Conservation (phyloP, 2,113 vertebrate genomes). For the Archilochus colubris region DNA sequence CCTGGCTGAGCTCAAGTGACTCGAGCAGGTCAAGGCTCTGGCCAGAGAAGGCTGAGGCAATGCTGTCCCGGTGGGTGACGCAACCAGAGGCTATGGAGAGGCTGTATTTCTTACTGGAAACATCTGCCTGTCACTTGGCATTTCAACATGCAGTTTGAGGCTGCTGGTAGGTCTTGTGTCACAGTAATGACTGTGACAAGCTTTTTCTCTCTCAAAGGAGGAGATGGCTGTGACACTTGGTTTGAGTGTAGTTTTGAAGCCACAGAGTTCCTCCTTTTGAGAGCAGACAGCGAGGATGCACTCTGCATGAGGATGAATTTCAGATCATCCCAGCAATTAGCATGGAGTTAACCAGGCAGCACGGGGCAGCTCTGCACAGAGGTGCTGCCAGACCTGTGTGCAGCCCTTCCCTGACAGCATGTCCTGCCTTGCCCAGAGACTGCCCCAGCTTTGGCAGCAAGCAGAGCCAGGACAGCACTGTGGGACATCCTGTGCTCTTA, state of each 20-base stretch:
- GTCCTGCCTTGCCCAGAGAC: neutral
- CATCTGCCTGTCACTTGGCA: slow-evolving; percentile 26
- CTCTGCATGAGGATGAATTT: neutral
- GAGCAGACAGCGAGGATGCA: neutral
- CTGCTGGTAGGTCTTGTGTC: neutral
- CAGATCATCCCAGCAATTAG: neutral
- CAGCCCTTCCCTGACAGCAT: fast-evolving
- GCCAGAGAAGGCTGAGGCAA: slow-evolving; percentile 48
- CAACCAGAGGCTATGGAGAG: neutral
- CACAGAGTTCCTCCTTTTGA: neutral
- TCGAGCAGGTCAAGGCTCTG: slow-evolving; percentile 11
- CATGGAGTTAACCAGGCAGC: neutral
- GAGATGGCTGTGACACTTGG: neutral
- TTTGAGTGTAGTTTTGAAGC: neutral
- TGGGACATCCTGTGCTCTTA: neutral
- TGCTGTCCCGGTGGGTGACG: slow-evolving; percentile 44
- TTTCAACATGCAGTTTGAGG: neutral
- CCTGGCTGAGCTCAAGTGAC: slow-evolving; percentile 18
- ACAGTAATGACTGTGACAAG: neutral
- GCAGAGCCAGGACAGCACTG: neutral
- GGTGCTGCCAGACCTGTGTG: neutral
- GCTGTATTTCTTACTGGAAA: slow-evolving; percentile 9
- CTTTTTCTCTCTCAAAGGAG: slow-evolving; percentile 8
- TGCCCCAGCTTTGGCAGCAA: neutral
- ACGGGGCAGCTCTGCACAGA: neutral